Base-by-base conservation (phyloP, 2,888 invertebrate species). In the Branchipolynoe longqiensis region DNA sequence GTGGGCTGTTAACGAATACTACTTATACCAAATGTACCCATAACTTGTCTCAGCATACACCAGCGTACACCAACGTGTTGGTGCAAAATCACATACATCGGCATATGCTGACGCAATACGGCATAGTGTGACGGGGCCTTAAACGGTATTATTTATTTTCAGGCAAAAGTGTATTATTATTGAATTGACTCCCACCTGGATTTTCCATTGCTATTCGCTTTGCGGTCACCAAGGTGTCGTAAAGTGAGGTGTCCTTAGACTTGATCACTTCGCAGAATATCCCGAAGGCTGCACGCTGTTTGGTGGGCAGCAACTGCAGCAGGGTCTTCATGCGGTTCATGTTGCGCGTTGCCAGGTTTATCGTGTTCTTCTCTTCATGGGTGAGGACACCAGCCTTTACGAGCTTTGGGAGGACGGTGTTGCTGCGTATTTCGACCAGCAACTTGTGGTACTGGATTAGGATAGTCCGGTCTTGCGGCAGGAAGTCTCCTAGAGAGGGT, bases 391-490 rank as follows among this genome's bases (percentile, higher is more conserved):
- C 91, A 48, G 90, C 90, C 85, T 92, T 90, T 38, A 92, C 90
- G 36, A 93, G 91, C 59, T 91, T 90, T 83, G 92, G 91, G 3
- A 93, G 85, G 4, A 92, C 90, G 85, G 92, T 92, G 74, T 91
- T 92, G 12, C 91, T 91, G 28, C 89, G 88, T 0, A 92, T 90
- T 64, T 92, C 91, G 8, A 90, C 89, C 62, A 93, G 86, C 81
- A 90, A 87, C 82, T 91, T 91, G 85, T 90, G 90, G 33, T 89
- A 90, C 86, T 90, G 91, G 83, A 85, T 85, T 25, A 93, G 83
- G 0, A 91, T 90, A 14, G 88, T 89, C 14, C 87, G 89, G 84
- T 93, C 92, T 78, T 91, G 92, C 2, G 88, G 87, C 6, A 91
- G 89, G n/a, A 92, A 82, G 62, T 92, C 92, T 92, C 86, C 0